Percentiles rank a stretch among this genome's conserved stretches.
These are phyloP conservation scores for Drosophila paucipuncta DNA, from an alignment of 2,888 invertebrate species.

Conservation along the genomic window DNA sequence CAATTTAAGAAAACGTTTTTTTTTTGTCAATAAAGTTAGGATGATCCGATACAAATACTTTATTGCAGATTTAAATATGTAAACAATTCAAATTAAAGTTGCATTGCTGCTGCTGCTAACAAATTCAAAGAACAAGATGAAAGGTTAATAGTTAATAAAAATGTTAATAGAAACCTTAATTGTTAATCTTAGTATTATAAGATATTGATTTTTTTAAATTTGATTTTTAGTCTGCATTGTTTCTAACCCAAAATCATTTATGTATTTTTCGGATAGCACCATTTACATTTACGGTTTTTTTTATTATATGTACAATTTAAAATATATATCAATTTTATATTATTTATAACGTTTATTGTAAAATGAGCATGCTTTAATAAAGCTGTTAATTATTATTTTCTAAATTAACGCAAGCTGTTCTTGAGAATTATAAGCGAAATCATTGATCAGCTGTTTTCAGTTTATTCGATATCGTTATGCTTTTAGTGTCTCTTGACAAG, in stretches of 20 bases:
- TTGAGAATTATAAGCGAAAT: neutral
- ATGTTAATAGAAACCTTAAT: neutral
- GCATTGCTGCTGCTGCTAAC: no score
- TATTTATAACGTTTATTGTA: neutral
- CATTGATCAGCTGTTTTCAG: conserved; percentile 9
- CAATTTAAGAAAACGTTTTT: neutral
- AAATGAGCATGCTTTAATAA: neutral
- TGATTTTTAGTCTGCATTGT: no score
- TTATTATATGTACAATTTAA: neutral
- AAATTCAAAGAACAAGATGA: no score
- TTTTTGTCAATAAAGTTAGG: neutral
- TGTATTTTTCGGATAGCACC: neutral
- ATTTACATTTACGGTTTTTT: neutral
- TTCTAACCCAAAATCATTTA: neutral
- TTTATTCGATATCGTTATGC: conserved; percentile 19
- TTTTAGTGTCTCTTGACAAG: conserved; percentile 29
- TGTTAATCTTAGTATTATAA: no score
- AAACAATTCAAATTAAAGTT: no score
- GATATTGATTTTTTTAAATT: no score
- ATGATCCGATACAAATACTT: neutral
- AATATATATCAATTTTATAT: no score
- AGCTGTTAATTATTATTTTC: neutral
- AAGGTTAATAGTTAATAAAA: no score
- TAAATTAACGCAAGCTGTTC: neutral
- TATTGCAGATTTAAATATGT: no score